These are phyloP conservation scores for Byasa hedistus DNA, from an alignment of 2,888 invertebrate genomes.

Conservation along the genomic window DNA sequence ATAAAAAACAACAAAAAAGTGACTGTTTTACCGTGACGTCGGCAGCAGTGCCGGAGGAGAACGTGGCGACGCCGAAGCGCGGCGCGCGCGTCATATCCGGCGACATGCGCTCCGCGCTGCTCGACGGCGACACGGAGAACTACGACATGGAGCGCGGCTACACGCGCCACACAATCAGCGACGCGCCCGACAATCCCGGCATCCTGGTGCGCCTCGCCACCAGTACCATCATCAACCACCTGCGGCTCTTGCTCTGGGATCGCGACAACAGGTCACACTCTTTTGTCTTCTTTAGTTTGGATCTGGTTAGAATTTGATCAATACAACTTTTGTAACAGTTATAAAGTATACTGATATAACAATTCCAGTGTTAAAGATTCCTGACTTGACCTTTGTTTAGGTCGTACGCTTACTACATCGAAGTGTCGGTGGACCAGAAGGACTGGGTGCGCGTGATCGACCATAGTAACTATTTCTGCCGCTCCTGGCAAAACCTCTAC, in stretches of 20 bases:
- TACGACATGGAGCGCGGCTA: slow-evolving; percentile 97
- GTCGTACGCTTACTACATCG: slow-evolving; percentile 94
- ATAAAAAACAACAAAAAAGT: too few relatives aligned
- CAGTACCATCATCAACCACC: slow-evolving; percentile 94
- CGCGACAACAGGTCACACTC: slow-evolving; percentile 84
- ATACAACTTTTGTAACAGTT: too few relatives aligned
- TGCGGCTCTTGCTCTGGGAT: slow-evolving; percentile 96
- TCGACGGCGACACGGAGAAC: slow-evolving; percentile 92
- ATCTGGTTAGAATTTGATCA: too few relatives aligned
- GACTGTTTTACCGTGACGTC: not conserved
- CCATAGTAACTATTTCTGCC: slow-evolving; percentile 94
- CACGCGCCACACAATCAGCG: slow-evolving; percentile 92
- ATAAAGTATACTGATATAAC: too few relatives aligned
- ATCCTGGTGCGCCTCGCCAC: slow-evolving; percentile 92
- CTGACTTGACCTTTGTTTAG: slow-evolving; percentile 54
- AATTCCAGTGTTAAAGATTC: too few relatives aligned
- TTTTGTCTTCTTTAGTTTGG: too few relatives aligned
- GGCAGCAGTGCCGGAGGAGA: slow-evolving; percentile 89
- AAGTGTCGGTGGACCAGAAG: slow-evolving; percentile 96
- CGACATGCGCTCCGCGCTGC: slow-evolving; percentile 91
- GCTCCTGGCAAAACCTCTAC: slow-evolving; percentile 97
- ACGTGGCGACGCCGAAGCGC: slow-evolving; percentile 90
- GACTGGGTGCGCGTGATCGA: slow-evolving; percentile 97
- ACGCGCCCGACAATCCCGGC: slow-evolving; percentile 83
- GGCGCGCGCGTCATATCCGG: slow-evolving; percentile 94